These are phyloP conservation scores for Hetaerina titia DNA, from an alignment of 2,888 invertebrate genomes.

Conservation along the genomic window DNA sequence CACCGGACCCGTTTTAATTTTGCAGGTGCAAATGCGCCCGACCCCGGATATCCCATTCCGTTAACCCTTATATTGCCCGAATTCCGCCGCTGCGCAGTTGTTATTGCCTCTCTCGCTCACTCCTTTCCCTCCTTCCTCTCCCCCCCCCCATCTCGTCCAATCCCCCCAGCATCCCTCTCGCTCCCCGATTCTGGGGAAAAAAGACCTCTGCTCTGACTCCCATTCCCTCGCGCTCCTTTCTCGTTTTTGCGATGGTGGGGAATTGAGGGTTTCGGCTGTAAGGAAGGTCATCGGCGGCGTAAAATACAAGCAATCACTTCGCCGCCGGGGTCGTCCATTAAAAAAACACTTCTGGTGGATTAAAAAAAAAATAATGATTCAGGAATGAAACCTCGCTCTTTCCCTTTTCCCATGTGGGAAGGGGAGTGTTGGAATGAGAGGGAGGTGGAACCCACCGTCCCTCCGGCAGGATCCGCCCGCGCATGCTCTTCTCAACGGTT, in stretches of 20 bases:
- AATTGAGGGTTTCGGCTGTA: neutral
- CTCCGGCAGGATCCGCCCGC: neutral
- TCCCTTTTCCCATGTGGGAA: neutral
- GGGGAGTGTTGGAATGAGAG: neutral
- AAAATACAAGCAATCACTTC: conserved; percentile 9
- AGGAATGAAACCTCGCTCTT: neutral
- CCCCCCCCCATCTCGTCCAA: neutral
- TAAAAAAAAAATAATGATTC: neutral
- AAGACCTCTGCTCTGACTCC: neutral
- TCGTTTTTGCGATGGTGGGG: neutral
- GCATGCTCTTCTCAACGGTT: neutral
- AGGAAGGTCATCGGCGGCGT: conserved; percentile 29
- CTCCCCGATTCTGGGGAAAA: neutral
- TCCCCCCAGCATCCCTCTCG: neutral
- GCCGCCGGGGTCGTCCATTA: conserved; percentile 31
- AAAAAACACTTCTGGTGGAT: neutral
- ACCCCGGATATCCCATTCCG: neutral
- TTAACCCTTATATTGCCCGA: conserved; percentile 6
- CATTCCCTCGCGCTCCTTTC: neutral
- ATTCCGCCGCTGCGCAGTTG: conserved; percentile 22
- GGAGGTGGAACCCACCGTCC: neutral
- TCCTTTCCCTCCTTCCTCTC: neutral
- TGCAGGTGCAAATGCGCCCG: conserved; percentile 8
- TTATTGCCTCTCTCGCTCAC: neutral
- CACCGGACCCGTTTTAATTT: neutral